Base-by-base conservation (phyloP, 1,140 invertebrate genomes). In the Halyomorpha halys region DNA sequence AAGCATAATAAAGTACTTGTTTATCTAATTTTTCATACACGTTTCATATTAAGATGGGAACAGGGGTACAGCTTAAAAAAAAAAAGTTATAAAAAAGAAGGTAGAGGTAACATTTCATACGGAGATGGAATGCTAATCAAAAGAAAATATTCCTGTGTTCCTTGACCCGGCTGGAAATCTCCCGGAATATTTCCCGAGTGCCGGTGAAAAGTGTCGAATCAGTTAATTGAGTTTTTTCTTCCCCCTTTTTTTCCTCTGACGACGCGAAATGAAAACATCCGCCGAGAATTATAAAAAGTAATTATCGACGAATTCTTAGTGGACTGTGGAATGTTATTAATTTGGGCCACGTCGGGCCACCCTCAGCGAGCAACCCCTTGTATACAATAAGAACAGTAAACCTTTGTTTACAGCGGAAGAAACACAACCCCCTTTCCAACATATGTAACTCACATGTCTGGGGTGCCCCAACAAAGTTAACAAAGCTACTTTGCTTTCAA, bases 351-450 rank as follows among this genome's bases (percentile, higher is more conserved):
- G 53, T 1, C 19, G 53, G 53, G 23, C 53, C 53, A 56, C 53
- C 53, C 53, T 53, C 53, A 6, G 15, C 19, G 53, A 19, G 8
- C 53, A 56, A 21, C 53, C 53, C 53, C 53, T 56, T 56, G 53
- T 56, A 56, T 56, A 56, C 53, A 56, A 56, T 56, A 56, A 56
- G 53, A 56, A 56, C 53, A 21, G 23, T 56, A 56, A 56, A 21
- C 53, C 53, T 25, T 15, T 56, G 53, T 56, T 56, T 56, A 56
- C 53, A 27, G 27, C 19, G 18, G 53, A 25, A 56, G 53, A 56
- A 56, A 56, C 53, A 56, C 53, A 56, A 56, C 53, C 53, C 53
- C 23, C 23, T 27, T 9, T 49, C 23, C 15, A 56, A 56, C 53
- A 56, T 56, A 56, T 56, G 53, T 56, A 56, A 23, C 53, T 56